A percentile compares a stretch with the other conserved stretches of the same genome.
Conservation (phyloP, 1,140 invertebrate genomes). For the Pseudachorutes palmiensis region DNA sequence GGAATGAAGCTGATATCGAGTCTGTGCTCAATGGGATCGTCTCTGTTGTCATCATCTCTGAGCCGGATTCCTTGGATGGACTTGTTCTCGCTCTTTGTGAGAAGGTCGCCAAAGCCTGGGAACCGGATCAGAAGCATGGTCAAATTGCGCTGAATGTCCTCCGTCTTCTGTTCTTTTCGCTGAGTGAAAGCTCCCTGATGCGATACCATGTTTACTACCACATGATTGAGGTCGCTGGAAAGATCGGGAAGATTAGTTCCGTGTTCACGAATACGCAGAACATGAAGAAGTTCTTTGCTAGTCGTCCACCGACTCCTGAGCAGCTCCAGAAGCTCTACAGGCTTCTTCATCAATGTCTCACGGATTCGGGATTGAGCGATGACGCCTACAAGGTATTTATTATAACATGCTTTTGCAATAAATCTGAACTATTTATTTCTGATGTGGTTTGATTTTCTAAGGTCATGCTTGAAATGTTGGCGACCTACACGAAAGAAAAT, state of each 20-base stretch:
- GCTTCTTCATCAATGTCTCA: constrained; percentile 75
- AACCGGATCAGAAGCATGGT: constrained; percentile 67
- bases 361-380: constrained; percentile 60
- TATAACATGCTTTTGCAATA: constrained; percentile 51
- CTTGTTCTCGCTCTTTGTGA: constrained; percentile 86
- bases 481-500: constrained; percentile 93
- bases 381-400: constrained; percentile 39
- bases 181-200: constrained; percentile 71
- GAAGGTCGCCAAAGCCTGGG: constrained; percentile 73
- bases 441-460: not conserved
- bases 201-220: constrained; percentile 88
- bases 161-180: constrained; percentile 80
- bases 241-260: constrained; percentile 74
- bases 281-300: constrained; percentile 72
- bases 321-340: constrained; percentile 83
- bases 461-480: constrained; percentile 91
- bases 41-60: constrained; percentile 53
- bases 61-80: constrained; percentile 83
- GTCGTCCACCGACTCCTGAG: constrained; percentile 74
- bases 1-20: constrained; percentile 69
- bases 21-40: constrained; percentile 82
- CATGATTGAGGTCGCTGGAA: constrained; percentile 75
- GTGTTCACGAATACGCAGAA: constrained; percentile 69
- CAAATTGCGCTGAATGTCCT: constrained; percentile 73
- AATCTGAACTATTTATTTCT: constrained; percentile 58